Base-by-base conservation (phyloP, 2,888 invertebrate genomes). In the Scaptodrosophila latifasciaeformis region DNA sequence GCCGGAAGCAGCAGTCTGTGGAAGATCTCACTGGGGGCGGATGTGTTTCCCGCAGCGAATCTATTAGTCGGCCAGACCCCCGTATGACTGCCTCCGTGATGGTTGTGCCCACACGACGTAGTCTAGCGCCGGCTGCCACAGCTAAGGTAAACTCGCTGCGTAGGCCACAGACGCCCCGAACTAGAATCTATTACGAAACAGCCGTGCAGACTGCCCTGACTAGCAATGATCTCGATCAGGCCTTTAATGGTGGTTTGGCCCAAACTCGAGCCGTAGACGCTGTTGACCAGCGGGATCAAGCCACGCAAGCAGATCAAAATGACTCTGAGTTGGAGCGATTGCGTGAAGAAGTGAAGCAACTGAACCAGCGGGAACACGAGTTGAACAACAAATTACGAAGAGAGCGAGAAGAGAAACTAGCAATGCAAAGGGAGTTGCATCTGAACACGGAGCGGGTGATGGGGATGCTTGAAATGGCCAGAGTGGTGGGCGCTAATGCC, bases 111-210 rank as follows among this genome's bases (percentile, higher is more conserved):
- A 65, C 69, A 2, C 71, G 82, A 13, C 80, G 83, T 44, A 83
- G 72, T 52, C 57, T 83, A 34, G 69, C 65, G 2, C 69, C 62
- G 1, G 34, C 65, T 9, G 70, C 64, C 13, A 67, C 65, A 12
- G 71, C 76, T 49, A 89, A 88, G 67, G 86, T 89, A 2, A 88
- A 88, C 1, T 88, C 88, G 65, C 86, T 88, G n/a, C 86, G 87
- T 39, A 57, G 69, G 58, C 77, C 70, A 1, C 71, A 54, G 29
- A 44, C 82, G 50, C 84, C 88, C 27, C 90, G 89, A 81, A 91
- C 92, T 1, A 89, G 91, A 76, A 95, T 95, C 65, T 95, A 93
- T 83, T 94, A 94, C 67, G 95, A 95, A 85, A 92, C 90, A 29
- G 89, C 90, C 43, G 89, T 90, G 10, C 95, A 95, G 84, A 95